phyloP scores from a whole-genome alignment of 2,113 vertebrate genomes.

The Narcine bancroftii region DNA sequence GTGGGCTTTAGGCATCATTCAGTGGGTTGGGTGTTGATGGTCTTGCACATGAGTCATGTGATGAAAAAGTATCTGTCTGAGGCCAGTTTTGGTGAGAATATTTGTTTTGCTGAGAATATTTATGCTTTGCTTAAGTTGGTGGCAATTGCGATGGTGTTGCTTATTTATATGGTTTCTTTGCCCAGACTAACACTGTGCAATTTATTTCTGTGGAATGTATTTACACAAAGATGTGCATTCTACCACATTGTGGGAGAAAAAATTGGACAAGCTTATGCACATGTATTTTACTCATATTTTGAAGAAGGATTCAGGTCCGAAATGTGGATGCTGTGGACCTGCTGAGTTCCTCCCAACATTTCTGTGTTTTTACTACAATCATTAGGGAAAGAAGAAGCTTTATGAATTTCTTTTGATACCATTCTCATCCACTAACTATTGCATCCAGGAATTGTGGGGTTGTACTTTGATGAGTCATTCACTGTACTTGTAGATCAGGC shows the following conservation, averaged over 20 bases:
- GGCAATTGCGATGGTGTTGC: not conserved
- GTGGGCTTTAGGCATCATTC: not conserved
- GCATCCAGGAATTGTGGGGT: not conserved
- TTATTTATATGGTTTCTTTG: not conserved
- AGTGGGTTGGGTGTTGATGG: not conserved
- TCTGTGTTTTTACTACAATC: too few relatives aligned
- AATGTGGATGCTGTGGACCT: too few relatives aligned
- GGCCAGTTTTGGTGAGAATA: not conserved
- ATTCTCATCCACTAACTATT: too few relatives aligned
- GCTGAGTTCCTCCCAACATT: too few relatives aligned
- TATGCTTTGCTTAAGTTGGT: not conserved
- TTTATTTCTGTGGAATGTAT: not conserved
- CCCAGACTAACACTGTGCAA: not conserved
- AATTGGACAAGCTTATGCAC: not conserved
- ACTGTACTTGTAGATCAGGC: not conserved
- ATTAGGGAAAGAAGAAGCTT: not conserved
- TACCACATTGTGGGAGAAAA: not conserved
- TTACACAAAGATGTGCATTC: not conserved
- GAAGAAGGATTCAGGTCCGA: too few relatives aligned
- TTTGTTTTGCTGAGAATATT: constrained; percentile 20
- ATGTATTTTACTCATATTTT: too few relatives aligned
- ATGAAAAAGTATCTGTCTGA: not conserved
- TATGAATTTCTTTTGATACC: not conserved
- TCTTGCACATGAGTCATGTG: not conserved
- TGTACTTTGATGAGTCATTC: not conserved